phyloP scores from a whole-genome alignment of 1,140 invertebrate species.

The Bombus haemorrhoidalis region DNA sequence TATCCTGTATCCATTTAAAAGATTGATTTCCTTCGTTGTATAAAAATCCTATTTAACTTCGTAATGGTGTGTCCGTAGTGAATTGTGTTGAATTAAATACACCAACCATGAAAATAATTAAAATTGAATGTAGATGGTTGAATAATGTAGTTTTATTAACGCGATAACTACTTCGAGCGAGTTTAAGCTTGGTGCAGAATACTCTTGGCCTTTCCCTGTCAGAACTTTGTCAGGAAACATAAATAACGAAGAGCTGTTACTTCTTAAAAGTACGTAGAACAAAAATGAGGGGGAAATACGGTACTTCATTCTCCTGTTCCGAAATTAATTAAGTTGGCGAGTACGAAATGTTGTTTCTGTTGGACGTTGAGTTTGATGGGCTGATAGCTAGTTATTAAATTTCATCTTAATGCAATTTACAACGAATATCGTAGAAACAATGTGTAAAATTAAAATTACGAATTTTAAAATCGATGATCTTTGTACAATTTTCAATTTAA shows the following conservation, averaged over 20 bases:
- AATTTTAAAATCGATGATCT: no score
- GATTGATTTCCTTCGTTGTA: background rate
- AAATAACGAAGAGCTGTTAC: background rate
- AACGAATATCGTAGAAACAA: no score
- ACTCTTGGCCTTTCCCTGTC: background rate
- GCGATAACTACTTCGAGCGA: no score
- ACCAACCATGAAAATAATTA: background rate
- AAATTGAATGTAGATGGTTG: background rate
- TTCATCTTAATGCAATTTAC: no score
- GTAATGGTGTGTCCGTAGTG: background rate
- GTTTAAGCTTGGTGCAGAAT: background rate
- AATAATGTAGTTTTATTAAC: background rate
- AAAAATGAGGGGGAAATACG: background rate
- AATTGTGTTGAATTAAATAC: background rate
- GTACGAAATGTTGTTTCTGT: background rate
- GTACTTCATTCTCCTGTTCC: background rate
- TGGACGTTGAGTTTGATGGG: background rate
- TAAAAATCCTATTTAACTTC: background rate
- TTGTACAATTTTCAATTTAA: no score
- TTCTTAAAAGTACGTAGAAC: background rate
- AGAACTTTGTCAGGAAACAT: background rate
- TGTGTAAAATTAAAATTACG: no score
- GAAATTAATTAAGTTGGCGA: background rate
- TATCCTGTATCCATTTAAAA: background rate
- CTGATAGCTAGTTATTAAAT: background rate